Percentiles rank a stretch among this genome's conserved stretches.
These are phyloP conservation scores for Phoeniculus purpureus DNA, from an alignment of 2,797 vertebrate species.

Conservation along the genomic window DNA sequence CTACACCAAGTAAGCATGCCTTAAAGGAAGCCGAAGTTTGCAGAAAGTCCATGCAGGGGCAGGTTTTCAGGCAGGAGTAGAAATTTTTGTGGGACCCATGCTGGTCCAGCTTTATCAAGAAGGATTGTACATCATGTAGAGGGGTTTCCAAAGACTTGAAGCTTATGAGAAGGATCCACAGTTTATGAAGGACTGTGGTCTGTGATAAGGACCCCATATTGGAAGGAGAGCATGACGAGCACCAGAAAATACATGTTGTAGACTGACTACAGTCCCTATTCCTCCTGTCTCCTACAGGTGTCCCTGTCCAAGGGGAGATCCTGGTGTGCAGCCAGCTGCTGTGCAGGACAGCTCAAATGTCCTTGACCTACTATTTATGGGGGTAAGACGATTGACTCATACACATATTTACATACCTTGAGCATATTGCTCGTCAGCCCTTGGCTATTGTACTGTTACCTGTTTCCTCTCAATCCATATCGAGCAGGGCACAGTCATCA, in stretches of 20 bases:
- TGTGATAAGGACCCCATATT: fast-evolving
- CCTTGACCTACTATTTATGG: no score
- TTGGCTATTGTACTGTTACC: no score
- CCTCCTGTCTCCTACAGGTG: neutral
- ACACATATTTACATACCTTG: no score
- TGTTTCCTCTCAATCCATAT: no score
- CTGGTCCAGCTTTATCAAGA: neutral
- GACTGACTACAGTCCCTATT: fast-evolving
- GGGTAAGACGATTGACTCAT: no score
- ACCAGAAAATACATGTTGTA: neutral
- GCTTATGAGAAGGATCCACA: neutral
- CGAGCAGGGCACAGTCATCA: no score
- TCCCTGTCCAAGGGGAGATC: no score
- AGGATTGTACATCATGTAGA: neutral
- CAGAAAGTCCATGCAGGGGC: neutral
- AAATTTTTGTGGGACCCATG: fast-evolving
- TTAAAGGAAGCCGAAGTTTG: neutral
- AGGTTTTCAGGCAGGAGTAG: neutral
- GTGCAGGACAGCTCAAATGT: no score
- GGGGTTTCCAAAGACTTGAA: neutral
- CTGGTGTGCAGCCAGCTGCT: no score
- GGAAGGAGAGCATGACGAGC: neutral
- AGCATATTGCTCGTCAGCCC: no score
- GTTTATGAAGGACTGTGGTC: neutral
- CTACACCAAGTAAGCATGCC: neutral